A percentile compares a stretch with the other conserved stretches of the same genome.
phyloP scores from a whole-genome alignment of 2,888 invertebrate species.

The Desoria tigrina region DNA sequence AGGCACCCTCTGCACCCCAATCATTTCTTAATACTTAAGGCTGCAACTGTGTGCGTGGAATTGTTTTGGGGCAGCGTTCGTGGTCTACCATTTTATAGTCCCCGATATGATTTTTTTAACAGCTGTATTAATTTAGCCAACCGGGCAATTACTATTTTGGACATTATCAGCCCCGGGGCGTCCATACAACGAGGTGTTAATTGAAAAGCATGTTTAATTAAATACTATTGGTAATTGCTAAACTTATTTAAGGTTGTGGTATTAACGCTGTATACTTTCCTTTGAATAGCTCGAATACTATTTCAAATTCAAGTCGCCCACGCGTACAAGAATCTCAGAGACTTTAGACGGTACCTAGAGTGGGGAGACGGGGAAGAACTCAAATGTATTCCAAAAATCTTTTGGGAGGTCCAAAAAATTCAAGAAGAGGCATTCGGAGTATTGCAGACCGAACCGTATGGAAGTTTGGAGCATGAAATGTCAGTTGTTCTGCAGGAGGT shows the following conservation, averaged over 20 bases:
- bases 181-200: constrained; percentile 30
- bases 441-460: constrained; percentile 28
- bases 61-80: constrained; percentile 30
- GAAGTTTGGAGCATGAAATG: constrained; percentile 33
- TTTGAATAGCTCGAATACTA: constrained; percentile 11
- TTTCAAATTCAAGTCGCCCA: constrained; percentile 16
- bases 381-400: constrained; percentile 15
- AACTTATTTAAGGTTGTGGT: too few relatives aligned
- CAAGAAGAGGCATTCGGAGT: constrained; percentile 27
- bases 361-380: constrained; percentile 4
- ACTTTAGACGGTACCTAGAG: constrained; percentile 13
- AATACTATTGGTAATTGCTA: too few relatives aligned
- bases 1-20: constrained; percentile 23
- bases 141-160: constrained; percentile 16
- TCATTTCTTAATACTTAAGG: constrained; percentile 34
- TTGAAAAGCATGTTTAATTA: too few relatives aligned
- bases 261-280: not conserved
- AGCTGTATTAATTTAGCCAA: not conserved
- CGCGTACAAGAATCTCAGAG: constrained; percentile 14
- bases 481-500: constrained; percentile 27
- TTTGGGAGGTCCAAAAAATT: constrained; percentile 30
- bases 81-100: constrained; percentile 21
- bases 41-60: constrained; percentile 20
- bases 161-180: constrained; percentile 26
- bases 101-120: constrained; percentile 24